A percentile compares a stretch with the other conserved stretches of the same genome.
phyloP scores from a whole-genome alignment of 2,888 invertebrate species.

The Noctua janthe region DNA sequence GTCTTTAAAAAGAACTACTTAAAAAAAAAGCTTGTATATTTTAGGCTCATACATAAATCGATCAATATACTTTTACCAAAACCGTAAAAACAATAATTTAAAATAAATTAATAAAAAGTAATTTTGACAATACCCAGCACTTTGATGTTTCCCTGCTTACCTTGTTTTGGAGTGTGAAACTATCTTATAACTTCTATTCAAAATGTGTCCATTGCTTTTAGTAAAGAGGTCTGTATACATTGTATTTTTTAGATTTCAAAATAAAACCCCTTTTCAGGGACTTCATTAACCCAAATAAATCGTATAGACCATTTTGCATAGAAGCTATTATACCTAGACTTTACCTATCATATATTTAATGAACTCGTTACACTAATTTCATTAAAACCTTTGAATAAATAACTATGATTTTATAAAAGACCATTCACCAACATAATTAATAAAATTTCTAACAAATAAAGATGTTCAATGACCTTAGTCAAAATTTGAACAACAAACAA shows the following conservation, averaged over 20 bases:
- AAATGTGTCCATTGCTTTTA: conserved; percentile 5
- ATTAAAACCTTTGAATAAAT: conserved; percentile 36
- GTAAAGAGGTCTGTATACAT: background rate
- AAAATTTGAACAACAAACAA: conserved; percentile 9
- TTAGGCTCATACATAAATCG: conserved; percentile 19
- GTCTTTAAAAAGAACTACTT: background rate
- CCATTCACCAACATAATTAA: conserved; percentile 11
- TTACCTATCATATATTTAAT: conserved; percentile 26
- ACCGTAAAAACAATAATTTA: background rate
- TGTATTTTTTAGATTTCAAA: background rate
- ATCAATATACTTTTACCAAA: conserved; percentile 5
- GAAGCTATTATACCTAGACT: conserved; percentile 14
- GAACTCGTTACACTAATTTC: conserved; percentile 25
- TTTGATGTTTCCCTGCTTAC: conserved; percentile 43
- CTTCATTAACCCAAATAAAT: background rate
- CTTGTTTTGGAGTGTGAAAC: conserved; percentile 29
- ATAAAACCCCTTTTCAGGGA: background rate
- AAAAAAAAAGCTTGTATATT: background rate
- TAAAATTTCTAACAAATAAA: conserved; percentile 15
- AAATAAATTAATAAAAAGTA: background rate
- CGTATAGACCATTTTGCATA: conserved; percentile 25
- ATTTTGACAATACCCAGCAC: conserved; percentile 29
- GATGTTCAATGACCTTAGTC: conserved; percentile 13
- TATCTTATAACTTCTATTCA: conserved; percentile 22
- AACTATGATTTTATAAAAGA: conserved; percentile 31